Evolutionary conservation across 2,113 vertebrate genomes (phyloP), one percentile per base, ranked within the genome.

Genomic region (Ophthalmolycus amberensis): DNA sequence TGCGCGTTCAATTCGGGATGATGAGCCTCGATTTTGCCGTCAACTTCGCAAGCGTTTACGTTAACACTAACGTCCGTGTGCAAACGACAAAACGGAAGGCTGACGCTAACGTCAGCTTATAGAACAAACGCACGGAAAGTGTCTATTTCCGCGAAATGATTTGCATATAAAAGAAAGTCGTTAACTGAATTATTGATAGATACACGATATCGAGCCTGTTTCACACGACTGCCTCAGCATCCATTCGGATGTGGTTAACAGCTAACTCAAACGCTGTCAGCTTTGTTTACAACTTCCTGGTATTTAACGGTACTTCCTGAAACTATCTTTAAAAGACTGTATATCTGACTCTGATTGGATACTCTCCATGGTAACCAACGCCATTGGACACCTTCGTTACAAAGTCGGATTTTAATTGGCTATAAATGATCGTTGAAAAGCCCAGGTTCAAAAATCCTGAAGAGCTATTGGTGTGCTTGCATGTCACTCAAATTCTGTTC

Each of bases 241-340:
- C 79, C 80, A 83, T 80, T 44, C 52, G 73, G 59, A 25, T 84
- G 56, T 59, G 56, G 59, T 78, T 72, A 79, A 79, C 87, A 80
- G 83, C 88, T 89, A 93, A 79, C 88, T 60, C 75, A 84, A 79
- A 70, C 84, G 80, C 90, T 92, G 88, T 90, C 88, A 89, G 90
- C 81, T 92, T 93, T 95, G 91, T 95, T 95, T 94, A 94, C 90
- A 90, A 91, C 91, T 93, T 93, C 92, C 88, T 93, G 91, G 60
- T 91, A 83, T 88, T 90, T 83, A 90, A 89, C 29, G 77, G 63
- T 69, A 94, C 94, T 95, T 96, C 95, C 95, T 87, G 90, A 94
- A 94, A 94, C 90, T 94, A 91, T 86, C 84, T 95, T 95, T 93
- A 94, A 96, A 95, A 91, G 87, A 91, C 88, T 74, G 18, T 0